phyloP scores from a whole-genome alignment of 2,113 vertebrate species.

The Chloropsis hardwickii region DNA sequence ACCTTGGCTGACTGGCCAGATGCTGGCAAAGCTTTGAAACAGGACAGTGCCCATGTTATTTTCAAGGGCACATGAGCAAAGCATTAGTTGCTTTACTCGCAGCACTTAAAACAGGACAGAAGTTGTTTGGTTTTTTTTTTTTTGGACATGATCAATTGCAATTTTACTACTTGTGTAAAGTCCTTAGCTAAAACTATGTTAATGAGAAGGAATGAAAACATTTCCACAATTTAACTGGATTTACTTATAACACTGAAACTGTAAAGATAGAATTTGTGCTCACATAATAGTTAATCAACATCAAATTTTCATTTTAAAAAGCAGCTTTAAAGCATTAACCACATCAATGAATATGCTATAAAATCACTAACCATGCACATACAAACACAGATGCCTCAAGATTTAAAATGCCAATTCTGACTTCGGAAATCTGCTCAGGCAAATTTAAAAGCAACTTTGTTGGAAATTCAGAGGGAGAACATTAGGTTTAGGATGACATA shows the following conservation, averaged over 20 bases:
- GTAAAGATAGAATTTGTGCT: neutral
- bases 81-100: neutral
- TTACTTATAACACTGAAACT: neutral
- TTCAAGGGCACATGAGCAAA: neutral
- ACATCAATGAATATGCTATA: neutral
- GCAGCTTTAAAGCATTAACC: neutral
- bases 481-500: neutral
- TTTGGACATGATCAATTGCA: neutral
- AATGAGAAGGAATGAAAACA: neutral
- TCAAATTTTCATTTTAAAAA: neutral
- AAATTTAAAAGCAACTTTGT: neutral
- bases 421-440: neutral
- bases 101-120: neutral
- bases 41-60: neutral
- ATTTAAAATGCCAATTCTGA: neutral
- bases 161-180: neutral
- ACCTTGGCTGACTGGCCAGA: neutral
- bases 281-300: neutral
- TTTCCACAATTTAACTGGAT: neutral
- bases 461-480: neutral
- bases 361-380: neutral
- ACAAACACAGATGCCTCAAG: neutral
- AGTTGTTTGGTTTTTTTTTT: neutral
- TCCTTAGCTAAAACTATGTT: neutral
- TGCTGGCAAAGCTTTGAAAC: neutral